Evolutionary conservation across 2,797 vertebrate species (phyloP).

Genomic region (Rhinella marina): DNA sequence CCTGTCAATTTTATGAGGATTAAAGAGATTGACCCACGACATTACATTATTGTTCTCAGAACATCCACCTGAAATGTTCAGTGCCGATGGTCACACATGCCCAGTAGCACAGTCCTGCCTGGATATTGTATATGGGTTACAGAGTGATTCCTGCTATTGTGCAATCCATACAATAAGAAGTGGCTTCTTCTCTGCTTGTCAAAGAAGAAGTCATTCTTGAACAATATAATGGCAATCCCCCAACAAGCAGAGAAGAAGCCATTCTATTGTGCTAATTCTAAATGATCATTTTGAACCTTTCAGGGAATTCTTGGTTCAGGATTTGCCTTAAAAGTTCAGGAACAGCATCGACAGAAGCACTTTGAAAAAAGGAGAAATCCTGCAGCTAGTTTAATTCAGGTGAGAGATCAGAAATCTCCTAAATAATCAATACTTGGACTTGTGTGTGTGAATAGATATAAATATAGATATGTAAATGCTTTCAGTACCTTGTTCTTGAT

Average conservation of each 20-base stretch:
- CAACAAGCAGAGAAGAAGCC: neutral
- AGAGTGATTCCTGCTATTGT: neutral
- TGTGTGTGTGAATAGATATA: neutral
- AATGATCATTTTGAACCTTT: constrained; percentile 56
- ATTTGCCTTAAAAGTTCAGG: constrained; percentile 96
- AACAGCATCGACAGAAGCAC: constrained; percentile 97
- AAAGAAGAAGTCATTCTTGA: neutral
- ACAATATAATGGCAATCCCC: neutral
- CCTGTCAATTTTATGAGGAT: too few relatives aligned
- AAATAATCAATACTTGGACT: neutral
- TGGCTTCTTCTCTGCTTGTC: neutral
- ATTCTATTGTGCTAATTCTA: neutral
- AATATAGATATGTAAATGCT: too few relatives aligned
- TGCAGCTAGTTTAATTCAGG: constrained; percentile 96
- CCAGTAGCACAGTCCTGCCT: too few relatives aligned
- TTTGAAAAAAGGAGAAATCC: constrained; percentile 98
- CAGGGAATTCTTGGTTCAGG: constrained; percentile 97
- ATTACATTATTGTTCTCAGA: too few relatives aligned
- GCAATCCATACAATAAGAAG: neutral
- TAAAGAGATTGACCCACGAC: too few relatives aligned
- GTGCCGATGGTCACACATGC: too few relatives aligned
- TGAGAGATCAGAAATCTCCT: constrained; percentile 68
- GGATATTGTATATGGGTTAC: neutral
- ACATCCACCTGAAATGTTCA: too few relatives aligned
- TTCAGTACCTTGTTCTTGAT: neutral